A percentile compares a stretch with the other conserved stretches of the same genome.
These are phyloP conservation scores for Macropus fuliginosus DNA, from an alignment of 2,797 vertebrate species.

Conservation along the genomic window DNA sequence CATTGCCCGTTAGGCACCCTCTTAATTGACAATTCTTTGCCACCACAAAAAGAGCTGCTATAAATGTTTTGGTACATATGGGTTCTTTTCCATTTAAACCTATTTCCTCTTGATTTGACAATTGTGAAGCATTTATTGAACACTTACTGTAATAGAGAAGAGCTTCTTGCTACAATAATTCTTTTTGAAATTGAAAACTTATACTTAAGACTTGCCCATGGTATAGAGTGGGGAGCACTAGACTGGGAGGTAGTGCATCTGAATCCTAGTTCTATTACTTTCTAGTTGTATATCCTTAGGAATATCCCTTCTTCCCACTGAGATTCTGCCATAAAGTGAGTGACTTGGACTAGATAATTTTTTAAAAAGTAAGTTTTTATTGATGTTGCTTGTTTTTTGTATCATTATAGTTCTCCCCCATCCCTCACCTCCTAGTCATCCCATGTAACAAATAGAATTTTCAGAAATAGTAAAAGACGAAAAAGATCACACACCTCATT, in stretches of 20 bases:
- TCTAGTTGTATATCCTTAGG: background rate
- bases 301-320: background rate
- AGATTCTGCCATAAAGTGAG: background rate
- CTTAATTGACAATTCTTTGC: background rate
- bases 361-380: background rate
- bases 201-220: background rate
- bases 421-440: background rate
- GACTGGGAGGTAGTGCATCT: background rate
- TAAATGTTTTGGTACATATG: background rate
- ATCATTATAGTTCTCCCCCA: background rate
- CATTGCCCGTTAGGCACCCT: background rate
- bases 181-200: background rate
- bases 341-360: background rate
- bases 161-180: background rate
- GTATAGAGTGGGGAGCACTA: background rate
- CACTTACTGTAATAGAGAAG: background rate
- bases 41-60: background rate
- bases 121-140: background rate
- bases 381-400: background rate
- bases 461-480: background rate
- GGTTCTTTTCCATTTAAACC: background rate
- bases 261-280: background rate
- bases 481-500: background rate
- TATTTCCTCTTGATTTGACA: background rate
- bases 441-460: background rate